These are phyloP conservation scores for Rhizomys pruinosus DNA, from an alignment of 2,113 vertebrate species.

Conservation along the genomic window DNA sequence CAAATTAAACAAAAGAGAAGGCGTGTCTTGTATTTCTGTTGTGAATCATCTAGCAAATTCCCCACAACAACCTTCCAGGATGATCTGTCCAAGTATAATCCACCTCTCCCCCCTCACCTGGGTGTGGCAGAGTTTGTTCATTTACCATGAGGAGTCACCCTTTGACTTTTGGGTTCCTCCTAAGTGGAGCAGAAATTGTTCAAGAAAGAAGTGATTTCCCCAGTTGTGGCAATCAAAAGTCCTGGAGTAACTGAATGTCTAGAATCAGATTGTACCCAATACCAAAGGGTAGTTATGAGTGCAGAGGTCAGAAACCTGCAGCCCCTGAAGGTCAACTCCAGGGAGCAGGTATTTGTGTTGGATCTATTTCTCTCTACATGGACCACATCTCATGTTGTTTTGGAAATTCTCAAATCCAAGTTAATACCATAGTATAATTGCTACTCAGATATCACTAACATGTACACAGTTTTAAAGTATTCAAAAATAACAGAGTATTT, in stretches of 20 bases:
- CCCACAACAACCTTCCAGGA: neutral
- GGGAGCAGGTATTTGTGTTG: neutral
- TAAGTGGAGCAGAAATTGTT: neutral
- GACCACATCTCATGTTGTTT: neutral
- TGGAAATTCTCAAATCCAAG: slow-evolving; percentile 22
- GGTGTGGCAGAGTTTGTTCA: neutral
- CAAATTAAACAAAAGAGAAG: neutral
- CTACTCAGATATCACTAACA: neutral
- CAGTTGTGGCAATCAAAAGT: neutral
- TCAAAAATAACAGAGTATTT: neutral
- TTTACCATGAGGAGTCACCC: neutral
- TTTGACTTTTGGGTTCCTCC: neutral
- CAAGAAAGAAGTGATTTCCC: neutral
- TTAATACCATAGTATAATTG: neutral
- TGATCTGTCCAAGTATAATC: neutral
- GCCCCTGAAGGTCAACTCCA: neutral
- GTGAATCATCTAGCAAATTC: neutral
- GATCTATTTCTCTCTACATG: neutral
- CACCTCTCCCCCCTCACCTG: neutral
- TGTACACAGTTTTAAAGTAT: neutral
- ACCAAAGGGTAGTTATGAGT: neutral
- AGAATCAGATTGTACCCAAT: neutral
- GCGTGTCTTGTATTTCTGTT: neutral
- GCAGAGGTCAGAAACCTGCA: neutral
- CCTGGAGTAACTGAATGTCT: neutral